Evolutionary conservation across 2,888 invertebrate genomes (phyloP), one percentile per base, ranked within the genome.

Genomic region (Mactromeris polynyma): DNA sequence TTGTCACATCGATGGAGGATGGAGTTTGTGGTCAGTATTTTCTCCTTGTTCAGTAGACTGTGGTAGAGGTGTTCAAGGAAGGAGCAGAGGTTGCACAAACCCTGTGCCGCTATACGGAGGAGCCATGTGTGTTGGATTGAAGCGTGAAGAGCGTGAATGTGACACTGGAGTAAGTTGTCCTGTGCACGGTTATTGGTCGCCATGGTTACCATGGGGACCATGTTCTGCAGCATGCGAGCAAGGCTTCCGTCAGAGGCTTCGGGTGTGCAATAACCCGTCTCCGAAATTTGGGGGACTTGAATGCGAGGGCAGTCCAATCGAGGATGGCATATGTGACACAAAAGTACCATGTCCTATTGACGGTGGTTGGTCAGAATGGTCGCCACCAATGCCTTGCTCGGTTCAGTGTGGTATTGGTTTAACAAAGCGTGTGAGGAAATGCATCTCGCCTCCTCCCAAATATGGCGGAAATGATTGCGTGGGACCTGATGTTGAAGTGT

Each of bases 1-100:
- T 2, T 90, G 90, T 73, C 85, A 89, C 21, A 85, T 93, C 3
- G 73, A 91, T 83, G 93, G 93, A 6, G 86, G 82, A 21, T 93
- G 93, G 93, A 81, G 84, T 21, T 9, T 81, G 1, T 93, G 93
- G 93, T 77, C 87, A 11, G 54, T 26, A 1, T 93, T 82, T 81
- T 86, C 87, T 33, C 46, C 64, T 14, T 93, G 93, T 42, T 79
- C 81, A 2, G 89, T 81, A 2, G 33, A 73, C 19, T 93, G 93
- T 86, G 92, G 88, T 4, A 46, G 80, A 9, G 93, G 93, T 6
- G 33, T 87, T 31, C 77, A 83, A 42, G 21, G 83, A 42, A 64
- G 89, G 36, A 73, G 38, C 0, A 81, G 93, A n/a, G 36, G 46
- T 9, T 93, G 93, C 64, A 87, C 87, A 11, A 88, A 83, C 21